Conservation (phyloP, 2,888 invertebrate species). For the Corythucha ciliata region DNA sequence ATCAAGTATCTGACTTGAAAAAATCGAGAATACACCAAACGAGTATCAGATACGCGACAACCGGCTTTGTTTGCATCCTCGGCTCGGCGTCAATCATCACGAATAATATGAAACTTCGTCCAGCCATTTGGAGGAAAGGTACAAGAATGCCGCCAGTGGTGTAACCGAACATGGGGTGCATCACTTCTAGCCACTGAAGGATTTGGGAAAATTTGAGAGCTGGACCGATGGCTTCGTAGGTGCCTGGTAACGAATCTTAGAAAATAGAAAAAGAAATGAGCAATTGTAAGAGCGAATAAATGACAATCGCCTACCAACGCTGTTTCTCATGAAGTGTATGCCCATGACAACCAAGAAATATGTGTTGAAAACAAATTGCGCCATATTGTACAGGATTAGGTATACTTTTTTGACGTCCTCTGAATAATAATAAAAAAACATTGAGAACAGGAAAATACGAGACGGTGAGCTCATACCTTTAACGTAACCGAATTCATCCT, state of each 20-base stretch:
- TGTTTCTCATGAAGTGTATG: conserved; percentile 65
- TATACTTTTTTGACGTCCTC: conserved; percentile 75
- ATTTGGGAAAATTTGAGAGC: conserved; percentile 73
- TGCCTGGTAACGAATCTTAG: conserved; percentile 53
- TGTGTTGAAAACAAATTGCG: conserved; percentile 76
- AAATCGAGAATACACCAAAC: conserved; percentile 77
- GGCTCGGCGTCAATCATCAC: conserved; percentile 74
- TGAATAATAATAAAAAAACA: conserved; percentile 42
- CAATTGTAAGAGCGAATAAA: not conserved
- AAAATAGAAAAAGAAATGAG: not conserved
- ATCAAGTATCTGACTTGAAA: conserved; percentile 51
- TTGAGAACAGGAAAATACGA: not conserved
- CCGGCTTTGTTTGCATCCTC: conserved; percentile 76
- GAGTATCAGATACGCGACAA: conserved; percentile 77
- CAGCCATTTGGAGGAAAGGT: conserved; percentile 69
- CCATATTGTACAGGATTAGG: conserved; percentile 76
- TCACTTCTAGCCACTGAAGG: conserved; percentile 73
- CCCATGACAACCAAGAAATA: conserved; percentile 65
- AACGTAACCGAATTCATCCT: conserved; percentile 67
- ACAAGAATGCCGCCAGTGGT: conserved; percentile 66
- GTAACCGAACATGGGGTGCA: conserved; percentile 83
- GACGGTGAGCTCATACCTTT: conserved; percentile 49
- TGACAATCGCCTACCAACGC: conserved; percentile 45
- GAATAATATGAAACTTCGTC: conserved; percentile 69
- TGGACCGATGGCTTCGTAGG: conserved; percentile 63